These are phyloP conservation scores for Protomyctophum bolini DNA, from an alignment of 2,113 vertebrate species.

Conservation along the genomic window DNA sequence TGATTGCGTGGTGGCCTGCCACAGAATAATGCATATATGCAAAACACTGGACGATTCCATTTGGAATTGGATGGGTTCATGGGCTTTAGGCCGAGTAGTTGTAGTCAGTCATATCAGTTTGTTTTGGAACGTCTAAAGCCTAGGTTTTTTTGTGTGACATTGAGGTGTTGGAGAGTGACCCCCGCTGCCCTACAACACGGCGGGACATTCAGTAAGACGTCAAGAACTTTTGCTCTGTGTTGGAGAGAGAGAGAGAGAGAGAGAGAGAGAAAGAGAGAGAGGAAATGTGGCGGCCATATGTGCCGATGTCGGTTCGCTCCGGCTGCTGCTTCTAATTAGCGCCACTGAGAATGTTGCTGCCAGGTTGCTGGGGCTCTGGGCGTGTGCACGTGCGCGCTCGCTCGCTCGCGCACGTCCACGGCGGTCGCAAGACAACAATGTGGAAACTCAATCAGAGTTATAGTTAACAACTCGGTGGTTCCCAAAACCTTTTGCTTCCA, in stretches of 20 bases:
- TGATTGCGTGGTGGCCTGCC: too few species aligned
- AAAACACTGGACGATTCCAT: too few species aligned
- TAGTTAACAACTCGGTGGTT: too few species aligned
- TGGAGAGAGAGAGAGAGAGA: conserved; percentile 3
- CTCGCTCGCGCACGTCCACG: conserved; percentile 20
- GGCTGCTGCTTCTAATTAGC: conserved; percentile 67
- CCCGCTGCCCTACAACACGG: too few species aligned
- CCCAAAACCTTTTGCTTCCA: too few species aligned
- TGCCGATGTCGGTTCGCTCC: conserved; percentile 58
- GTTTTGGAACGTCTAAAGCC: too few species aligned
- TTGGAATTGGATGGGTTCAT: too few species aligned
- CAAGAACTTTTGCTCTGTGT: conserved; percentile 17
- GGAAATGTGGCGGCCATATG: conserved; percentile 67
- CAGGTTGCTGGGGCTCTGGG: conserved; percentile 30
- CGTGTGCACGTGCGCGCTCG: not conserved
- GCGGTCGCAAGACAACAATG: conserved; percentile 8
- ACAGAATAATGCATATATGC: too few species aligned
- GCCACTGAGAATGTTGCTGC: conserved; percentile 45
- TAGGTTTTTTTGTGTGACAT: too few species aligned
- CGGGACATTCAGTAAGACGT: conserved; percentile 27
- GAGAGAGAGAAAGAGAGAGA: not conserved
- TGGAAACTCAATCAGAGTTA: conserved; percentile 14
- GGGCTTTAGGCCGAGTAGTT: too few species aligned
- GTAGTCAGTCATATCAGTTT: too few species aligned
- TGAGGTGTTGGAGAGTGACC: too few species aligned